Base-by-base conservation (phyloP, 2,888 invertebrate genomes). In the Chydorus sphaericus region DNA sequence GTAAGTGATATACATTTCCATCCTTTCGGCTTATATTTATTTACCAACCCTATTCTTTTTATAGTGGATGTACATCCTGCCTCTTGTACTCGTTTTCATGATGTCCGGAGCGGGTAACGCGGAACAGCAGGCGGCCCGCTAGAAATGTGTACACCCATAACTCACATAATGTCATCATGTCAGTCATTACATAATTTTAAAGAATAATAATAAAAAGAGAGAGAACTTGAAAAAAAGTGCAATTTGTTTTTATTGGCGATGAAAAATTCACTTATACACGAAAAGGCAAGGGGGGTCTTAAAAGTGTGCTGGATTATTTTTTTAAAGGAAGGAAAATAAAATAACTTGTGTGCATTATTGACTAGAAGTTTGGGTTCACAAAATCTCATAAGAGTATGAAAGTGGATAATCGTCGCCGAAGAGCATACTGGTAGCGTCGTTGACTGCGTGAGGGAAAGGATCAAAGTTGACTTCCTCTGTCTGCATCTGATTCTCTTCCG, bases 1-100 rank as follows among this genome's bases (percentile, higher is more conserved):
- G 94, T 94, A 77, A 83, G 90, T 48, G 11, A 14, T 20, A 20
- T 6, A n/a, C 10, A 33, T 2, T 23, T 23, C 1, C 3, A 50
- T 7, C 3, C 7, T 11, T 16, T 7, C 28, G 16, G 5, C 14
- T 20, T 48, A 18, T 37, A n/a, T 51, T 48, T 62, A 16, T 28
- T 18, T 16, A 51, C 48, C 28, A 54, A 36, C 44, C 48, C n/a
- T 59, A 60, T 61, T 62, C 62, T 67, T 67, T 66, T 61, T 63
- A 70, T 85, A 94, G 93, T 97, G 96, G 96, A 96, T 97, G 91
- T 97, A 96, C 71, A 92, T 97, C 64, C 85, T 97, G 48, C 94
- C 96, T 5, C 81, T 92, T 30, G 83, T 90, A 51, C 81, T 97
- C 61, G 82, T 97, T 65, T 80, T 96, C 63, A 79, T 94, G 67